Base-by-base conservation (phyloP, 2,888 invertebrate genomes). In the Timema cristinae region DNA sequence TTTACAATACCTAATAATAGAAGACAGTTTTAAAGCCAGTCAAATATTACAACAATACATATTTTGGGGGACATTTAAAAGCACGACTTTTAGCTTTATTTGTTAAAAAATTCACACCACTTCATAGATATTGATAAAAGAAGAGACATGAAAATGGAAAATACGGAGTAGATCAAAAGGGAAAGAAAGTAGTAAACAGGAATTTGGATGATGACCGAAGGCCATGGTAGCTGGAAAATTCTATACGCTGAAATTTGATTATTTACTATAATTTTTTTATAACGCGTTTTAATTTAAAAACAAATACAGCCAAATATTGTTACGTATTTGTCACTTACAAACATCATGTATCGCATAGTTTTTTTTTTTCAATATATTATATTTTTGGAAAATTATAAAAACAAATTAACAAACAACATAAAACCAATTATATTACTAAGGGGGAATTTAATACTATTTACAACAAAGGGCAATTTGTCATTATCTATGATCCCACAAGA, bases 121-220 rank as follows among this genome's bases (percentile, higher is more conserved):
- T 63, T 8, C 32, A 63, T 47, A 11, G 63, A 5, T 63, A 59
- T 15, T 15, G 32, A 16, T n/a, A 61, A 32, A 7, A 47, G 47
- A 47, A 32, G 63, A 63, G 32, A 32, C 32, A 63, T 6, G 16
- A 15, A 59, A 32, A 16, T 56, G 0, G 13, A 48, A 63, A 48
- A 63, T 9, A 32, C 47, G n/a, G 8, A 63, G 47, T 32, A 13
- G 47, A 47, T 4, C 11, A 16, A 67, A 67, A 50, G 67, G 66
- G 56, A 72, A 54, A 32, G 32, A 61, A 72, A 68, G 63, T 50
- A 50, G 52, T 32, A 54, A 16, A 54, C 69, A 73, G 73, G 73
- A 73, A 71, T 73, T 73, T 73, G 73, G 73, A 73, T 73, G 73
- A 73, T 69, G 61, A 52, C 68, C 61, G 66, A 71, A 67, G 66